These are phyloP conservation scores for Choloepus didactylus DNA, from an alignment of 2,797 vertebrate species.

Conservation along the genomic window DNA sequence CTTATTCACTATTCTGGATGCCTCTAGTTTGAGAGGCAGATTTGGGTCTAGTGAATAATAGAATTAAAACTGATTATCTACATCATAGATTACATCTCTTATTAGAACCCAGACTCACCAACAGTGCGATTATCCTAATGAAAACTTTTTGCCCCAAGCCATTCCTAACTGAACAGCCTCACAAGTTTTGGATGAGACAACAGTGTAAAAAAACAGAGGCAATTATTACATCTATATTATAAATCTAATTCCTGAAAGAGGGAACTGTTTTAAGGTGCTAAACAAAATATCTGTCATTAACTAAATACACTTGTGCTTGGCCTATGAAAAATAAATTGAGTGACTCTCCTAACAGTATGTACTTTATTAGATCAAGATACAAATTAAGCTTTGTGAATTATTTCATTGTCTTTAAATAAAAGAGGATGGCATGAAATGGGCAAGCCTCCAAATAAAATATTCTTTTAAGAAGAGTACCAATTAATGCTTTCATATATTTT, in stretches of 20 bases:
- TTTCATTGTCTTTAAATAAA: conserved; percentile 43
- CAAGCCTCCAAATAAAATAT: not conserved
- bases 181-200: not conserved
- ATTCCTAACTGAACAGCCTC: not conserved
- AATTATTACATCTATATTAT: not conserved
- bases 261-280: not conserved
- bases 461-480: not conserved
- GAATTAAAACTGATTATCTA: not conserved
- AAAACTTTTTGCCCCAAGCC: not conserved
- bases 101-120: not conserved
- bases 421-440: not conserved
- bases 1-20: not conserved
- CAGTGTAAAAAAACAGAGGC: not conserved
- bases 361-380: conserved; percentile 20
- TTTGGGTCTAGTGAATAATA: not conserved
- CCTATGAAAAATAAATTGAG: not conserved
- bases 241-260: conserved; percentile 41
- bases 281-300: not conserved
- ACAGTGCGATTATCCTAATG: not conserved
- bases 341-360: not conserved
- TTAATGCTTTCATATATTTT: not conserved
- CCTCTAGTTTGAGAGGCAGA: not conserved
- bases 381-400: not conserved
- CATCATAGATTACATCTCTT: not conserved
- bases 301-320: not conserved